Percentiles rank a stretch among this genome's conserved stretches.
These are phyloP conservation scores for Metopia argyrocephala DNA, from an alignment of 2,888 invertebrate genomes.

Conservation along the genomic window DNA sequence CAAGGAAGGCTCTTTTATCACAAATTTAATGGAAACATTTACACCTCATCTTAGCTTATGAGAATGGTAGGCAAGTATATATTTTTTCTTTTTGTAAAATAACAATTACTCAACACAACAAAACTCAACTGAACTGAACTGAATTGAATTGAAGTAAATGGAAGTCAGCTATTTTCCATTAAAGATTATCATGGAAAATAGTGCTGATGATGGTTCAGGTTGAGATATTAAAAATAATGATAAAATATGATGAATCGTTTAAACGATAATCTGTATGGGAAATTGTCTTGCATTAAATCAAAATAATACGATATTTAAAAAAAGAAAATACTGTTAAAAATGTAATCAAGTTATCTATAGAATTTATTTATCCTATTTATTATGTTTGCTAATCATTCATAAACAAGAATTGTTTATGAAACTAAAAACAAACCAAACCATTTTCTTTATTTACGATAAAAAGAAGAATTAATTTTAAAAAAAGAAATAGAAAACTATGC, in stretches of 20 bases:
- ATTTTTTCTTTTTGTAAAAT: no score
- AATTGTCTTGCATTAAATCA: background rate
- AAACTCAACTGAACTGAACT: no score
- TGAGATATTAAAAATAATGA: background rate
- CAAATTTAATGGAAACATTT: slow-evolving; percentile 64
- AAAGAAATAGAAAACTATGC: no score
- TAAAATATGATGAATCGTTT: slow-evolving; percentile 42
- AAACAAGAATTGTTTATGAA: no score
- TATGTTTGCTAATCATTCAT: no score
- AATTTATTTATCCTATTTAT: no score
- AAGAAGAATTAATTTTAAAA: no score
- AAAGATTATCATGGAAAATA: background rate
- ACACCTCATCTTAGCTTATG: slow-evolving; percentile 51
- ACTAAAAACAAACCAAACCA: no score
- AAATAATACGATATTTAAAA: slow-evolving; percentile 13
- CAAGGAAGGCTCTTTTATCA: slow-evolving; percentile 41
- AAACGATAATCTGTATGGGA: slow-evolving; percentile 18
- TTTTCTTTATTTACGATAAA: no score
- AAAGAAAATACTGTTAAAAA: background rate
- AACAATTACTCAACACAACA: background rate
- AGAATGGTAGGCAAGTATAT: no score
- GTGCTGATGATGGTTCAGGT: slow-evolving; percentile 1
- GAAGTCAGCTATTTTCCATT: background rate
- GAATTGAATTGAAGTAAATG: background rate
- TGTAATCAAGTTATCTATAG: background rate